Evolutionary conservation across 2,797 vertebrate species (phyloP), one percentile per base, ranked within the genome.

Genomic region (Peromyscus eremicus): DNA sequence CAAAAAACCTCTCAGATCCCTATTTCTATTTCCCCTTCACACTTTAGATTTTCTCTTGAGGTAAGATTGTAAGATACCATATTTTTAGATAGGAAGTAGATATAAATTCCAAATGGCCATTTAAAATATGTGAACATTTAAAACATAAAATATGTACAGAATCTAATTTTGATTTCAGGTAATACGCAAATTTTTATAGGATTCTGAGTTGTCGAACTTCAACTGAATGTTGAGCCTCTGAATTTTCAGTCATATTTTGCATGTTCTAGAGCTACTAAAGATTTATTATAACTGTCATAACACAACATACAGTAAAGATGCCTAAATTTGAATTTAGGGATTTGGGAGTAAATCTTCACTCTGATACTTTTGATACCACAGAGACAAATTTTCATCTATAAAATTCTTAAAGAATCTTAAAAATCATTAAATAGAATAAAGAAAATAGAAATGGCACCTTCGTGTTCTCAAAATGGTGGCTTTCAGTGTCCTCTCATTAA

Each of bases 381-480:
- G 29, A 86, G 43, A 17, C 49, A 82, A 93, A 70, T 64, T 34
- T 62, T 92, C 40, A 43, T 55, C 49, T 90, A 37, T 92, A 77
- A 96, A 73, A 76, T 49, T 81, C 46, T 89, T 55, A 66, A 32
- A 76, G 84, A 89, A 60, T 81, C 57, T 93, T 96, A 68, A 55
- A 66, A 43, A 40, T 83, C 84, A 84, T 77, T 52, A 93, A 73
- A 70, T 64, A 29, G 94, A 83, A 27, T 77, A 68, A 94, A 37
- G 16, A 46, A 9, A 62, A 4, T 55, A 73, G 49, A 70, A 49
- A 55, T n/a, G 4, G 60, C 23, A 8, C 21, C 16, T 90, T 10
- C 1, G 40, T 82, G 40, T 52, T 75, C 60, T 75, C 32, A 73
- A 40, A 75, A 52, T 76, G 16, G 12, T 71, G 21, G 43, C 79